These are phyloP conservation scores for Leucania comma DNA, from an alignment of 2,888 invertebrate species.

Conservation along the genomic window DNA sequence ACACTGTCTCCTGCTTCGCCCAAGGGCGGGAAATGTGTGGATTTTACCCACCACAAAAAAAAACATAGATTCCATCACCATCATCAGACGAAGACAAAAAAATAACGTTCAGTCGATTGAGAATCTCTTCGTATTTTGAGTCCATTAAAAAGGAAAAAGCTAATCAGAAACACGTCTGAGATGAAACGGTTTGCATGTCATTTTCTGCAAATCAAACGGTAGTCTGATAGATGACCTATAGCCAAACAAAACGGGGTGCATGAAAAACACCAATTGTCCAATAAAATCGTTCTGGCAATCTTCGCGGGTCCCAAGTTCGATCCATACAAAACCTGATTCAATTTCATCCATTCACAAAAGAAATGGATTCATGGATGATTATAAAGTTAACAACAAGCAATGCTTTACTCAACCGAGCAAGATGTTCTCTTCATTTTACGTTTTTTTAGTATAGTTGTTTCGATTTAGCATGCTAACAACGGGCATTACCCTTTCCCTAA, in stretches of 20 bases:
- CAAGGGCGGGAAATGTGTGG: too few species aligned
- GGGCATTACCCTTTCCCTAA: neutral
- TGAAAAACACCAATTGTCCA: constrained; percentile 1
- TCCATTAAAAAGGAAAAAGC: neutral
- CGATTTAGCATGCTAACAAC: neutral
- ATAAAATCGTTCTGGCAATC: constrained; percentile 5
- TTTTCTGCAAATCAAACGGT: neutral
- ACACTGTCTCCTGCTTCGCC: too few species aligned
- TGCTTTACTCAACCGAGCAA: constrained; percentile 7
- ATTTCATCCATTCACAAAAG: constrained; percentile 30
- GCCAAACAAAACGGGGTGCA: neutral
- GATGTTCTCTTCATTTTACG: neutral
- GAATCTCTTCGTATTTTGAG: too few species aligned
- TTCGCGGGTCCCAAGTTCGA: constrained; percentile 8
- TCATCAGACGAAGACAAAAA: too few species aligned
- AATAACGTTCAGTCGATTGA: too few species aligned
- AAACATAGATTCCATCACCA: too few species aligned
- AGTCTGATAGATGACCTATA: neutral
- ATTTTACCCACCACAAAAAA: too few species aligned
- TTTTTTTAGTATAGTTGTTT: neutral
- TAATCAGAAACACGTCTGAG: neutral
- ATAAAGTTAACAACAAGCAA: constrained; percentile 8
- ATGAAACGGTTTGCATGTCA: too few species aligned
- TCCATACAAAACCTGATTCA: constrained; percentile 20
- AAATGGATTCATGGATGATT: constrained; percentile 37